Base-by-base conservation (phyloP, 2,113 vertebrate species). In the Suricata suricatta region DNA sequence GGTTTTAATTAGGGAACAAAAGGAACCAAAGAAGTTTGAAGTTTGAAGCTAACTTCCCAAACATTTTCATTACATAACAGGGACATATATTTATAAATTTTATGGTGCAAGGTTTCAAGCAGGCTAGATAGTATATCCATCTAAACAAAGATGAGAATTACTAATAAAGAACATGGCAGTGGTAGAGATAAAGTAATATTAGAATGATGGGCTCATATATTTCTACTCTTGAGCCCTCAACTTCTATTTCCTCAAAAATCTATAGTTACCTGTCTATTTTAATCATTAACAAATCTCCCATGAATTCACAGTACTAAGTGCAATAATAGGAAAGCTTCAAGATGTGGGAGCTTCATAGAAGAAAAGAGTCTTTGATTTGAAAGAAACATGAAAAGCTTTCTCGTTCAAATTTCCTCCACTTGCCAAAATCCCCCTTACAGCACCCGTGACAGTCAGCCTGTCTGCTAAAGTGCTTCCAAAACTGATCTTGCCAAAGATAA, bases 391-490 rank as follows among this genome's bases (percentile, higher is more conserved):
- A 81, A 93, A 95, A 81, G 0, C 27, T 38, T 60, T 38, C 33
- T 60, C 88, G 33, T 74, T 88, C 25, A 47, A 74, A 88, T 10
- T 96, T 93, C n/a, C 12, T 81, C 76, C 19, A 91, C 60, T 91
- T 97, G 54, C 29, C 52, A 88, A 92, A 96, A 81, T 97, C 80
- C 14, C 14, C 47, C 54, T 66, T 68, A 94, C 52, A 93, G n/a
- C 29, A 71, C 12, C 21, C 8, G 21, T 81, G 54, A 94, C 52
- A 88, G 23, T 69, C 79, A 72, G 7, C 47, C 17, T 23, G 17
- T 81, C 77, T 33, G 17, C 57, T 74, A 80, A 68, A 50, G 31
- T 76, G 88, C 72, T 91, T 95, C 74, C 60, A 82, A 90, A 72
- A 29, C 35, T 33, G 10, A 84, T 68, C n/a, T 31, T 80, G n/a